Evolutionary conservation across 1,140 invertebrate species (phyloP).

Genomic region (Drosophila pectinifera): DNA sequence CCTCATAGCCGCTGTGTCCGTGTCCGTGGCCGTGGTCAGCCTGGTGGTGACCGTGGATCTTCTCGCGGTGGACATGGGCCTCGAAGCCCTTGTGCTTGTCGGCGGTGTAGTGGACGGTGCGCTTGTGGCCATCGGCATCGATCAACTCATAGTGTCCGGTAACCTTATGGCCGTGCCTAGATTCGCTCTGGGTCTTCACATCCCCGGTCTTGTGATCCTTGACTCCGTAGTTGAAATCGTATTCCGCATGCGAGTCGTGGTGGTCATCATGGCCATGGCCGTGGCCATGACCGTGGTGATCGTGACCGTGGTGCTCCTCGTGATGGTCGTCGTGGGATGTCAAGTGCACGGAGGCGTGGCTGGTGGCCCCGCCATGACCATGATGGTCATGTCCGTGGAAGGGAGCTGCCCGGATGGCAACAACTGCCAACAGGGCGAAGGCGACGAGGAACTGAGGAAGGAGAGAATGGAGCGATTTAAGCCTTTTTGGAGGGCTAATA

Average conservation of each 20-base stretch:
- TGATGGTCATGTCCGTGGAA: slow-evolving; percentile 57
- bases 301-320: slow-evolving; percentile 48
- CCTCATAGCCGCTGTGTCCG: slow-evolving; percentile 71
- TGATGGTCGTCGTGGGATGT: slow-evolving; percentile 66
- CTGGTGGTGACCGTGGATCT: slow-evolving; percentile 76
- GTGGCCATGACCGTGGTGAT: slow-evolving; percentile 59
- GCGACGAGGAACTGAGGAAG: slow-evolving; percentile 49
- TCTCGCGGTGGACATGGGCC: slow-evolving; percentile 83
- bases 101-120: slow-evolving; percentile 85
- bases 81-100: slow-evolving; percentile 85
- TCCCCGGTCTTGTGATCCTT: slow-evolving; percentile 79
- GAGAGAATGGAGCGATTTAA: neutral
- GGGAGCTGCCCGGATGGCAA: slow-evolving; percentile 51
- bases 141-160: slow-evolving; percentile 84
- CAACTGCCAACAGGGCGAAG: slow-evolving; percentile 54
- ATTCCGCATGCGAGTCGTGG: slow-evolving; percentile 73
- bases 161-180: slow-evolving; percentile 76
- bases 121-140: slow-evolving; percentile 85
- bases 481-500: neutral
- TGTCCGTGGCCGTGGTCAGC: slow-evolving; percentile 59
- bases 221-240: slow-evolving; percentile 74
- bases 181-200: slow-evolving; percentile 67
- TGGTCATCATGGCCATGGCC: slow-evolving; percentile 61
- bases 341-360: slow-evolving; percentile 72
- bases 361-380: slow-evolving; percentile 64